Evolutionary conservation across 2,888 invertebrate species (phyloP).

Genomic region (Eupithecia centaureata): DNA sequence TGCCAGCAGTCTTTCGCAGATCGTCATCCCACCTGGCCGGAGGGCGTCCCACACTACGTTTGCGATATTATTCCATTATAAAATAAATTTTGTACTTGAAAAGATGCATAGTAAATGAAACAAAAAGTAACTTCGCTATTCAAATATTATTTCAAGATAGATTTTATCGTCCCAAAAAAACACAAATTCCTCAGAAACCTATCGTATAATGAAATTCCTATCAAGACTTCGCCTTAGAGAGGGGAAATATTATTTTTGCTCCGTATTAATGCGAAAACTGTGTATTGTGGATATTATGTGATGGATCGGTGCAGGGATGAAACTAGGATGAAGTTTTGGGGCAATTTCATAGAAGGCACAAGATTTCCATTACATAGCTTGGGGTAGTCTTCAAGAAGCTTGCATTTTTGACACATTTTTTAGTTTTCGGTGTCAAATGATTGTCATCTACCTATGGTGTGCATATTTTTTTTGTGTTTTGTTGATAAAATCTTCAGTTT

Average conservation of each 20-base stretch:
- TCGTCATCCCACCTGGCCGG: too few relatives aligned
- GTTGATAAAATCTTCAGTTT: too few relatives aligned
- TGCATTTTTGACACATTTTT: too few relatives aligned
- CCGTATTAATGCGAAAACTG: constrained; percentile 70
- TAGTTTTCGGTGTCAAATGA: too few relatives aligned
- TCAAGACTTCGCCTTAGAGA: constrained; percentile 48
- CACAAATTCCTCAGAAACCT: constrained; percentile 42
- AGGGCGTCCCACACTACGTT: too few relatives aligned
- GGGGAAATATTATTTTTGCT: constrained; percentile 62
- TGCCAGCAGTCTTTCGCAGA: too few relatives aligned
- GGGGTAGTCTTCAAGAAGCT: not conserved
- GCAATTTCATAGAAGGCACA: not conserved
- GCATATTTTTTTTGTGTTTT: too few relatives aligned
- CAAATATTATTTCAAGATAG: constrained; percentile 6
- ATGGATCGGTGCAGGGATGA: constrained; percentile 49
- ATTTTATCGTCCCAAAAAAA: constrained; percentile 20
- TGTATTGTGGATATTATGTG: constrained; percentile 69
- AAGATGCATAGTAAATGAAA: not conserved
- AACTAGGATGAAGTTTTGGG: not conserved
- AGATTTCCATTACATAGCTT: not conserved
- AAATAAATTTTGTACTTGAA: not conserved
- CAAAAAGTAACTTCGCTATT: not conserved
- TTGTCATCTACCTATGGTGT: too few relatives aligned
- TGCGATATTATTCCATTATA: too few relatives aligned
- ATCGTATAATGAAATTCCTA: constrained; percentile 64